Base-by-base conservation (phyloP, 1,140 invertebrate species). In the Zaprionus camerounensis region DNA sequence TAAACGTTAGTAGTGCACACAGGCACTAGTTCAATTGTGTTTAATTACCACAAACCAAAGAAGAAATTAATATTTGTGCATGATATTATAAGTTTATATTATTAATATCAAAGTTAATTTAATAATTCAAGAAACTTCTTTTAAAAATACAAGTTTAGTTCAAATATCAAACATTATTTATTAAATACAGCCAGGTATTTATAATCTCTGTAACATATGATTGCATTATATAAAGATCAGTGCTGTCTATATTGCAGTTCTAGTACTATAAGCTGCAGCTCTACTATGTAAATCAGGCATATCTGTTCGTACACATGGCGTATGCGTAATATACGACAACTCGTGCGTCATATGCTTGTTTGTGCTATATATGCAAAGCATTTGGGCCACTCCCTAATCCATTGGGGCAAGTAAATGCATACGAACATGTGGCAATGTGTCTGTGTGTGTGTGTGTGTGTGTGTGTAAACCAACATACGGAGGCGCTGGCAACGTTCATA, bases 261-360 rank as follows among this genome's bases (percentile, higher is more conserved):
- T 28, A 7, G 0, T 28, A 11, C 9, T 31, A 0, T 11, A 34
- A 3, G 9, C 31, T 59, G 22, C 6, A 51, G 7, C 41, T 51
- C n/a, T 31, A 9, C 46, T 20, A n/a, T 24, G 13, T 51, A 24
- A 51, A 51, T 20, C 20, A 13, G 11, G 3, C 26, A 20, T 15
- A 12, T 62, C 11, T 62, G 15, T 1, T 13, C 3, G 7, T 17
- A 7, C 49, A 74, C 78, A 68, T 61, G 71, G 64, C 84, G 71
- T 81, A 83, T 81, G 68, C 78, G 80, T 71, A 78, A 87, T 77
- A 13, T 1, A 28, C 58, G 66, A 63, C 58, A 74, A 57, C 75
- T 69, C 78, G 12, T 59, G 7, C 55, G 59, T 62, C 51, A 76
- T 56, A 73, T 65, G 55, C 57, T 49, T 44, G 49, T 51, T 61